A percentile compares a stretch with the other conserved stretches of the same genome.
These are phyloP conservation scores for Scaptodrosophila lebanonensis DNA, from an alignment of 1,140 invertebrate species.

Conservation along the genomic window DNA sequence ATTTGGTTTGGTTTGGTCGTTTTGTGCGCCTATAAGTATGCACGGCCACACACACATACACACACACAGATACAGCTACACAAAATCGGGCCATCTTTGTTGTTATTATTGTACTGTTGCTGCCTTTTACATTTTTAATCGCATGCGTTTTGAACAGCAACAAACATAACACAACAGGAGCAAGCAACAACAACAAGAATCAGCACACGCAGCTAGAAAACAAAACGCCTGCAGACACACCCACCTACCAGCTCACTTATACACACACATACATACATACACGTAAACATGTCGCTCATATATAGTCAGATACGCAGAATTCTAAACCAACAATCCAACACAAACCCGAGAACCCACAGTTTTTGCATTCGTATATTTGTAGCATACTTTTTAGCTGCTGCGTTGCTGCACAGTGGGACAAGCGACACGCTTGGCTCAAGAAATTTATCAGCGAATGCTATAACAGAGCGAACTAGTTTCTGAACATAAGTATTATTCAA, in stretches of 20 bases:
- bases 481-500: no score
- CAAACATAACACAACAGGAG: conserved; percentile 5
- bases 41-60: conserved; percentile 16
- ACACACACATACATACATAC: conserved; percentile 14
- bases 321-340: neutral
- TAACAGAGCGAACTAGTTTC: no score
- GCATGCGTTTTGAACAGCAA: conserved; percentile 19
- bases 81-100: conserved; percentile 23
- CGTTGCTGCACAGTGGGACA: conserved; percentile 2
- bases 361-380: conserved; percentile 46
- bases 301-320: neutral
- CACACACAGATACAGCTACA: conserved; percentile 15
- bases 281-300: conserved; percentile 9
- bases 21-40: conserved; percentile 24
- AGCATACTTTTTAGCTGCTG: conserved; percentile 57
- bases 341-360: no score
- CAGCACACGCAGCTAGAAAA: conserved; percentile 17
- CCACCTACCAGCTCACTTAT: conserved; percentile 9
- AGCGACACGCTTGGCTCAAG: no score
- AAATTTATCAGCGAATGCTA: no score
- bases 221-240: conserved; percentile 1
- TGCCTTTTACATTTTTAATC: conserved; percentile 63
- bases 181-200: conserved; percentile 4
- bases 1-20: conserved; percentile 34
- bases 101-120: conserved; percentile 26